These are phyloP conservation scores for Chaitophorus viminalis DNA, from an alignment of 2,888 invertebrate genomes.

Conservation along the genomic window DNA sequence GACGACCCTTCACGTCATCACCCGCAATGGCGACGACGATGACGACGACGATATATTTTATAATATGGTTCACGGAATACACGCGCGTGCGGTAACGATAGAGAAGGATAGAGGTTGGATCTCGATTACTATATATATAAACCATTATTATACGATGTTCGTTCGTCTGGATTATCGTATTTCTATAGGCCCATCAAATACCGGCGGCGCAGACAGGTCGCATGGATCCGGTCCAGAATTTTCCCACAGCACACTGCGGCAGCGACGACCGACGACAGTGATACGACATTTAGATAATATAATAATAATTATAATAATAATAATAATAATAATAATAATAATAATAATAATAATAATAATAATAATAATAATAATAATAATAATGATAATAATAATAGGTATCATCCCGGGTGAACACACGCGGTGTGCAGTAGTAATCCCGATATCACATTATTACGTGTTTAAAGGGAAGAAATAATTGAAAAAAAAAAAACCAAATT, in stretches of 20 bases:
- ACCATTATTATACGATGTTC: slow-evolving; percentile 57
- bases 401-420: slow-evolving; percentile 23
- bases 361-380: slow-evolving; percentile 42
- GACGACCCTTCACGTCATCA: too few species aligned
- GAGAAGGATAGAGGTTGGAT: not conserved
- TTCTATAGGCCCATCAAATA: slow-evolving; percentile 56
- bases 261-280: not conserved
- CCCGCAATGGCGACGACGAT: too few species aligned
- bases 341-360: slow-evolving; percentile 24
- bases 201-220: slow-evolving; percentile 35
- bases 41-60: not conserved
- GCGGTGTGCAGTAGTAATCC: not conserved
- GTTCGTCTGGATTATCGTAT: slow-evolving; percentile 60
- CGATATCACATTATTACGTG: slow-evolving; percentile 14
- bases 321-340: slow-evolving; percentile 15
- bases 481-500: not conserved
- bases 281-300: slow-evolving; percentile 31
- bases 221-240: slow-evolving; percentile 55
- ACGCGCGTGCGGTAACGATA: not conserved
- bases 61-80: slow-evolving; percentile 36
- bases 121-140: slow-evolving; percentile 55
- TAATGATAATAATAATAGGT: slow-evolving; percentile 22
- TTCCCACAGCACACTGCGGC: slow-evolving; percentile 28
- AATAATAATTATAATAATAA: slow-evolving; percentile 20
- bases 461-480: not conserved